Base-by-base conservation (phyloP, 2,888 invertebrate species). In the Chelonus formosanus region DNA sequence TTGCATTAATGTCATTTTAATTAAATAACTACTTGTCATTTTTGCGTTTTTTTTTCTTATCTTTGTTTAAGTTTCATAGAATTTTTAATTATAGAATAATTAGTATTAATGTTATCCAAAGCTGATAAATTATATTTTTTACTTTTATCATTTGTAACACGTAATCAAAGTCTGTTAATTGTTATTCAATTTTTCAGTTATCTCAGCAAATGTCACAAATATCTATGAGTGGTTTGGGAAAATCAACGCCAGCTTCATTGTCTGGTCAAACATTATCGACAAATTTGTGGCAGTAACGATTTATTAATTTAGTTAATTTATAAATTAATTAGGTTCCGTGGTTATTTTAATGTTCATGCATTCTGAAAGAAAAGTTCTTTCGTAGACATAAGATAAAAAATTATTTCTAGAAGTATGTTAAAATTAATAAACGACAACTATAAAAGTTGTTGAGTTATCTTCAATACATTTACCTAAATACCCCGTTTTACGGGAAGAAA, bases 131-230 rank as follows among this genome's bases (percentile, higher is more conserved):
- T 20, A 20, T 20, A 20, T 20, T 20, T 20, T 20, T 20, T 20
- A 20, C 20, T 20, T 20, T 2, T 43, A 31, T 53, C 32, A 8
- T 35, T 6, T 34, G 7, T n/a, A 20, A 20, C 20, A 20, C 2
- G 2, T 20, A 20, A 20, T 20, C 20, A 10, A 45, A 65, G 31
- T 63, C 3, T 34, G n/a, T 32, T 32, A 61, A 50, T 31, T 64
- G 3, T 52, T 4, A 36, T 35, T 55, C 6, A 52, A 36, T 62
- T 67, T 76, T 76, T 36, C 70, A 84, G 83, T 73, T 87, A 69
- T 85, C 85, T 50, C 87, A 87, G 75, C 87, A 87, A 76, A 87
- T 87, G 81, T 82, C 85, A 20, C 86, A 86, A 77, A 80, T 87
- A 77, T 84, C 85, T 59, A 74, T 87, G 67, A 75, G 79, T 50